Conservation (phyloP, 1,140 invertebrate species). For the Wasmannia auropunctata region DNA sequence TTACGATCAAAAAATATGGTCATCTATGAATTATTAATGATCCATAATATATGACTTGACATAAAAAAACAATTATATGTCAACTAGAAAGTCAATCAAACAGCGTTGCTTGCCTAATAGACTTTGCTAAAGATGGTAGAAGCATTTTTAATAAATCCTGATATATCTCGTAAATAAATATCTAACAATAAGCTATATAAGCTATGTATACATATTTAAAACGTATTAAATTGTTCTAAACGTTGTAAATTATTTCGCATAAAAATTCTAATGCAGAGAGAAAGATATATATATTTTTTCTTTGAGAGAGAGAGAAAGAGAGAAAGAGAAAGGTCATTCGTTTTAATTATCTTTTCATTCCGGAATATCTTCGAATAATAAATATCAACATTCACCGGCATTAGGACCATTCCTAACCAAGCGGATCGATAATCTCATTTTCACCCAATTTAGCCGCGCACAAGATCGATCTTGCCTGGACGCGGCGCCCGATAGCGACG, state of each 20-base stretch:
- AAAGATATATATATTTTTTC: too few species aligned
- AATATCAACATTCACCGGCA: neutral
- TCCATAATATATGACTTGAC: neutral
- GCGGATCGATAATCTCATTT: constrained; percentile 37
- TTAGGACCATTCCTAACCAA: neutral
- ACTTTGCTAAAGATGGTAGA: neutral
- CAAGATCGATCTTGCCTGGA: constrained; percentile 31
- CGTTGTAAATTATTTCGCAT: too few species aligned
- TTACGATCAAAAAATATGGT: neutral
- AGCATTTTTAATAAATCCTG: neutral
- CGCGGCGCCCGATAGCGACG: constrained; percentile 24
- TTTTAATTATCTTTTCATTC: neutral
- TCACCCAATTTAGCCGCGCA: constrained; percentile 33
- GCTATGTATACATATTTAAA: neutral
- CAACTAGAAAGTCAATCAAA: neutral
- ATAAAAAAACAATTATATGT: neutral
- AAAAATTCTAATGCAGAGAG: too few species aligned
- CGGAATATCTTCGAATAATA: neutral
- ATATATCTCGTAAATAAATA: neutral
- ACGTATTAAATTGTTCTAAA: neutral
- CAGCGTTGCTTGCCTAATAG: neutral
- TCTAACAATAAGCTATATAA: neutral
- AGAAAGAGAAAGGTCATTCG: too few species aligned
- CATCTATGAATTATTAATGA: constrained; percentile 17
- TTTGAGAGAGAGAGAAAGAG: too few species aligned